phyloP scores from a whole-genome alignment of 2,113 vertebrate genomes.

The Eidolon helvum region DNA sequence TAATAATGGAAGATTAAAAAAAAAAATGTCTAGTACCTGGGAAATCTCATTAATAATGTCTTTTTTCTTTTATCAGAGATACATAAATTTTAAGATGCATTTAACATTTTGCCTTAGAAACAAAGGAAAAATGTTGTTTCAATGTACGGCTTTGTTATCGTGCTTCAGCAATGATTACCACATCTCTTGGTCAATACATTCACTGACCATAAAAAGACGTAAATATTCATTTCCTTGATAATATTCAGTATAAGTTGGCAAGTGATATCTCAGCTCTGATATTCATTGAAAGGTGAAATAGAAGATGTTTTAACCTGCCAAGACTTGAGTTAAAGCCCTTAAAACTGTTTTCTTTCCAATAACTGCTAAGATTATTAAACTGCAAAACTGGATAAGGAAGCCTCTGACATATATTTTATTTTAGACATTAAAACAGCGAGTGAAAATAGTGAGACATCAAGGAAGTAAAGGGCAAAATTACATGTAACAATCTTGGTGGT shows the following conservation, averaged over 20 bases:
- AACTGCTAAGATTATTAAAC: conserved; percentile 66
- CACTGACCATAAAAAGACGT: background rate
- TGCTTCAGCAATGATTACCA: background rate
- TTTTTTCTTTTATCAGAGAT: background rate
- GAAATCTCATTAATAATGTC: background rate
- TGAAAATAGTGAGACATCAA: conserved; percentile 53
- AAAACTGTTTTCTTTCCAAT: conserved; percentile 51
- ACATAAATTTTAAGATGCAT: background rate
- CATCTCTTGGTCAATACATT: conserved; percentile 43
- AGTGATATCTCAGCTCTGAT: conserved; percentile 57
- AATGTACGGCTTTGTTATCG: background rate
- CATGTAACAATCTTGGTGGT: conserved; percentile 37
- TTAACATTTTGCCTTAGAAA: conserved; percentile 35
- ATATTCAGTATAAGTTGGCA: conserved; percentile 68
- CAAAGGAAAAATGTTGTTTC: background rate
- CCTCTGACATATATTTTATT: conserved; percentile 57
- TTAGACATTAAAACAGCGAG: conserved; percentile 55
- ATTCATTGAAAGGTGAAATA: conserved; percentile 54
- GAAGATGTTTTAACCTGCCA: conserved; percentile 61
- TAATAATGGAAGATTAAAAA: background rate
- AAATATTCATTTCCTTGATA: conserved; percentile 48
- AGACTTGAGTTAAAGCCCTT: conserved; percentile 60
- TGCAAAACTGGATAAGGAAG: conserved; percentile 53
- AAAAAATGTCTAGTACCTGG: background rate
- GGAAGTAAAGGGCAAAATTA: conserved; percentile 51